Evolutionary conservation across 2,797 vertebrate genomes (phyloP).

Genomic region (Decapterus maruadsi): DNA sequence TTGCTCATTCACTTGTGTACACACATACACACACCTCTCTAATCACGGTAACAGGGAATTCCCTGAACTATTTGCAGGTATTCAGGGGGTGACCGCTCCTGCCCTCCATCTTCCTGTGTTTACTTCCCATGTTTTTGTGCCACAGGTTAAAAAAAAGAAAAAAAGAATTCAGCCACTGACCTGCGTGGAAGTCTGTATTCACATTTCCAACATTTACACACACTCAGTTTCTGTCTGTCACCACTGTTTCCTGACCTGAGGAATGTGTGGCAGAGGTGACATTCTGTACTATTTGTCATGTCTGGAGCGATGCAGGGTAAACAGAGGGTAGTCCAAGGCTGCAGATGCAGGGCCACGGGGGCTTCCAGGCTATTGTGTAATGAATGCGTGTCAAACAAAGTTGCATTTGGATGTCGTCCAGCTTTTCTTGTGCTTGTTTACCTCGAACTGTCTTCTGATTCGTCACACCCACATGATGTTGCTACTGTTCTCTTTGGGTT

Average conservation of each 20-base stretch:
- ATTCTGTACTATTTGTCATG: conserved; percentile 13
- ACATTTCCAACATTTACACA: conserved; percentile 23
- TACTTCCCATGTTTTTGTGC: conserved; percentile 37
- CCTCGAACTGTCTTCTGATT: not conserved
- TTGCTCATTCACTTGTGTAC: conserved; percentile 4
- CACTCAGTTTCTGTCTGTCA: conserved; percentile 38
- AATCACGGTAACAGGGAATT: conserved; percentile 60
- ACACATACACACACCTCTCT: not conserved
- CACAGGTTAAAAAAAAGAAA: conserved; percentile 4
- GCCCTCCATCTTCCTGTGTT: conserved; percentile 37
- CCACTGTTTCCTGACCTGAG: conserved; percentile 61
- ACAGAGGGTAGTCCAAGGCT: not conserved
- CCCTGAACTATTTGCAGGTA: conserved; percentile 47
- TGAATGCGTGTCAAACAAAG: not conserved
- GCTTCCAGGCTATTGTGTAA: not conserved
- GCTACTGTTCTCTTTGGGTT: not conserved
- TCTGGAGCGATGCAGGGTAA: conserved; percentile 21
- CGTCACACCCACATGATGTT: conserved; percentile 9
- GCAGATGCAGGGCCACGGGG: not conserved
- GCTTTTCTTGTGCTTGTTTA: conserved; percentile 20
- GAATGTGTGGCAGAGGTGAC: conserved; percentile 38
- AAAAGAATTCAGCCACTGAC: conserved; percentile 17
- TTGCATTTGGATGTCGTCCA: conserved; percentile 4
- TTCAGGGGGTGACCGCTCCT: conserved; percentile 15
- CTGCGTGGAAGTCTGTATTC: conserved; percentile 11